Base-by-base conservation (phyloP, 2,797 vertebrate species). In the Malacoctenus gilli region DNA sequence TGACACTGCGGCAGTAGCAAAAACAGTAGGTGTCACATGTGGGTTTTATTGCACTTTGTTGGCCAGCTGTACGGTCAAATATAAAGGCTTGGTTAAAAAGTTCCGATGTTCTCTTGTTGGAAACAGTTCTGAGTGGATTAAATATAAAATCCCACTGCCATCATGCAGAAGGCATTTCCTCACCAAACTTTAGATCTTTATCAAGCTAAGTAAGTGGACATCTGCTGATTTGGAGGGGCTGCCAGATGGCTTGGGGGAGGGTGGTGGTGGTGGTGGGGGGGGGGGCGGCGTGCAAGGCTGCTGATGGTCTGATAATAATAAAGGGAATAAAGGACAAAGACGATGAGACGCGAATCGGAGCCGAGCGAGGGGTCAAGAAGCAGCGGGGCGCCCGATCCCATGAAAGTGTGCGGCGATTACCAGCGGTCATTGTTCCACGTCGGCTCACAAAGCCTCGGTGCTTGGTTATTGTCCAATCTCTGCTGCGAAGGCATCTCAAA, bases 171-270 rank as follows among this genome's bases (percentile, higher is more conserved):
- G 47, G 72, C 58, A 69, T 75, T 80, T 84, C 79, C 60, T 82
- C 68, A 69, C 79, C 69, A 82, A 72, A 82, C 63, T 72, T 83
- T 51, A 79, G 53, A 79, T 81, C 62, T 70, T 72, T 70, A 72
- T 73, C 19, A 0, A 56, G 68, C 65, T 82, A 78, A 75, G 59
- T 38, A 55, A 56, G 32, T 38, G 68, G 77, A 83, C 84, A 90
- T 87, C 83, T 86, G 81, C 54, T 71, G 57, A 13, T 67, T 50
- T 72, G 32, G 61, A n/a, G 63, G 50, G 48, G 36, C 32, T 39
- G 65, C 57, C 85, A 88, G 87, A 88, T 88, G 89, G 88, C 73
- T 78, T 20, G 4, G 64, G 71, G 71, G 74, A 50, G n/a, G 58
- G 58, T 28, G 55, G 22, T 4, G 64, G 71, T 69, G 74, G 52